A percentile compares a stretch with the other conserved stretches of the same genome.
phyloP scores from a whole-genome alignment of 2,888 invertebrate genomes.

The Litoditis marina region DNA sequence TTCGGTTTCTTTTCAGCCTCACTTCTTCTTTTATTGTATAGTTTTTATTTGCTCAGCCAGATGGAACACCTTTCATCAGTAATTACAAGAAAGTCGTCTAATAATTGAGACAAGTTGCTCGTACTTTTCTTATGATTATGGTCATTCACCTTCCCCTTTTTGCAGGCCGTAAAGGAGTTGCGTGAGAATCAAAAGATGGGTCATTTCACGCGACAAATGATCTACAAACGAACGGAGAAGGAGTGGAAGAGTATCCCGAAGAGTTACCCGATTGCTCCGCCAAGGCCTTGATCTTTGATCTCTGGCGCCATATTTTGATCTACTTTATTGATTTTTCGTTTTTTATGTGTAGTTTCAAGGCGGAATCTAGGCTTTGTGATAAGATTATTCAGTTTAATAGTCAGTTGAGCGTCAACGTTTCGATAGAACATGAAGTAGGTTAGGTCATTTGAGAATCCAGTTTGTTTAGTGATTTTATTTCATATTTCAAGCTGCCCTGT shows the following conservation, averaged over 20 bases:
- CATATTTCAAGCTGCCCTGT: too few relatives aligned
- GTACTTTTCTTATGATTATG: too few relatives aligned
- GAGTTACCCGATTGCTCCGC: conserved; percentile 55
- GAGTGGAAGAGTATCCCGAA: conserved; percentile 59
- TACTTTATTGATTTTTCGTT: not conserved
- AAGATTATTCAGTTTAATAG: too few relatives aligned
- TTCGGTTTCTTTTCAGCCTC: too few relatives aligned
- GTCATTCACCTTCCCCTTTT: too few relatives aligned
- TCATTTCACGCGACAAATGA: conserved; percentile 56
- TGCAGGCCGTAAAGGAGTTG: conserved; percentile 46
- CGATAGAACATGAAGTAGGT: too few relatives aligned
- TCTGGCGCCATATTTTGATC: not conserved
- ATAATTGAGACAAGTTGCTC: too few relatives aligned
- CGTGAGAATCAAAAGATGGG: conserved; percentile 56
- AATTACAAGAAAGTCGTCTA: not conserved
- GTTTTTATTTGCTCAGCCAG: not conserved
- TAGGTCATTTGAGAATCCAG: too few relatives aligned
- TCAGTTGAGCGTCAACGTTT: too few relatives aligned
- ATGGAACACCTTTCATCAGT: not conserved
- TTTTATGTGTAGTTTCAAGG: not conserved
- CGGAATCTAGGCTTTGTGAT: too few relatives aligned
- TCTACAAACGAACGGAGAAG: conserved; percentile 56
- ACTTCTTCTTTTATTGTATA: not conserved
- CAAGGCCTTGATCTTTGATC: conserved; percentile 24
- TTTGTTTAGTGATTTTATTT: too few relatives aligned